Evolutionary conservation across 2,797 vertebrate genomes (phyloP).

Genomic region (Amniataba percoides): DNA sequence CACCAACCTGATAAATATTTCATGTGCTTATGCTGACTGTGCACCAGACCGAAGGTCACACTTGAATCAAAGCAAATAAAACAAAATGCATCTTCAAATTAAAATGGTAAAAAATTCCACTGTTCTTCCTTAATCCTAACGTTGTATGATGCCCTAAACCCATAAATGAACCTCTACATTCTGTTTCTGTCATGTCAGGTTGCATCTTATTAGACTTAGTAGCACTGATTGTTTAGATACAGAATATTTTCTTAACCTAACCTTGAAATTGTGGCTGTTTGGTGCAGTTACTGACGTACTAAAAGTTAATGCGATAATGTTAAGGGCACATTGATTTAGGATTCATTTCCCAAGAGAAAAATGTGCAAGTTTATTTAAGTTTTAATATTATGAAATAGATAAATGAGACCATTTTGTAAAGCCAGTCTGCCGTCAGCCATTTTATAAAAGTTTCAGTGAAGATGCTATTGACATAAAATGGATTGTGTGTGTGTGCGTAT

Average conservation of each 20-base stretch:
- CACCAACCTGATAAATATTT: constrained; percentile 30
- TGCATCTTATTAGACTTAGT: background rate
- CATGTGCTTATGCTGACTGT: background rate
- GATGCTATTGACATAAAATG: constrained; percentile 54
- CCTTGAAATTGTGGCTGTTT: background rate
- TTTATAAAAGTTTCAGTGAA: constrained; percentile 49
- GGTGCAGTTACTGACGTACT: background rate
- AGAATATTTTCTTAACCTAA: background rate
- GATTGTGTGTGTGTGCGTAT: constrained; percentile 45
- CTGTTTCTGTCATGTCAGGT: background rate
- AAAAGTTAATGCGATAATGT: background rate
- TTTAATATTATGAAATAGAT: constrained; percentile 37
- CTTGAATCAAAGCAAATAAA: constrained; percentile 23
- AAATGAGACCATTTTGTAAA: constrained; percentile 39
- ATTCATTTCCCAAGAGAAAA: constrained; percentile 7
- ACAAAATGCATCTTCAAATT: constrained; percentile 19
- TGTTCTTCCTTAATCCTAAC: background rate
- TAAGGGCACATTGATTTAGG: constrained; percentile 4
- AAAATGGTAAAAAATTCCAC: background rate
- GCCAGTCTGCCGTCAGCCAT: constrained; percentile 19
- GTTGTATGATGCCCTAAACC: constrained; percentile 2
- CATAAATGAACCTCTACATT: background rate
- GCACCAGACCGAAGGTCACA: constrained; percentile 3
- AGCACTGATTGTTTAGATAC: background rate
- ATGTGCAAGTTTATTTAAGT: constrained; percentile 12